These are phyloP conservation scores for Spodoptera litura DNA, from an alignment of 1,140 invertebrate species.

Conservation along the genomic window DNA sequence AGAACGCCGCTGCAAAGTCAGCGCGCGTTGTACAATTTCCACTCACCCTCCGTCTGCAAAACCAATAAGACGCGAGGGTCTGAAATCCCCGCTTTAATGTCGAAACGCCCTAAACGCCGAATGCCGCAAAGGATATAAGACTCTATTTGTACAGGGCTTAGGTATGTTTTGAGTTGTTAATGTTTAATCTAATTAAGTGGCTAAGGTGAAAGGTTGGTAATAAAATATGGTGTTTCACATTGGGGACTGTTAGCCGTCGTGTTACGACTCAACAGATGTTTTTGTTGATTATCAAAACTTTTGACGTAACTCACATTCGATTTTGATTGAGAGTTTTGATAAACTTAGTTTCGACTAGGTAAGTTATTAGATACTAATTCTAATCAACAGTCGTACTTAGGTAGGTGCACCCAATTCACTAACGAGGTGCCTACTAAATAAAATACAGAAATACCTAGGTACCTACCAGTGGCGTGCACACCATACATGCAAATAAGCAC, in stretches of 20 bases:
- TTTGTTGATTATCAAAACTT: slow-evolving; percentile 42
- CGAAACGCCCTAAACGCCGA: slow-evolving; percentile 68
- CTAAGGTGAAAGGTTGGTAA: slow-evolving; percentile 45
- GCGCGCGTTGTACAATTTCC: slow-evolving; percentile 56
- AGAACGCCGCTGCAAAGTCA: slow-evolving; percentile 73
- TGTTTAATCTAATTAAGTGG: slow-evolving; percentile 48
- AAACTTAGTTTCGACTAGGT: too few species aligned
- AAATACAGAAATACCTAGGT: too few species aligned
- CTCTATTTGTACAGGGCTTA: slow-evolving; percentile 25
- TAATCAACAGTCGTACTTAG: too few species aligned
- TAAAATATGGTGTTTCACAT: slow-evolving; percentile 65
- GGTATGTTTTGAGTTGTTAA: slow-evolving; percentile 23
- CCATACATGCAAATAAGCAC: too few species aligned
- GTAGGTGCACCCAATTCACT: too few species aligned
- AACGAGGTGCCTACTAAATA: too few species aligned
- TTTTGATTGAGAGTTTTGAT: too few species aligned
- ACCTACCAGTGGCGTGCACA: too few species aligned
- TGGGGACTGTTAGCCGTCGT: slow-evolving; percentile 49
- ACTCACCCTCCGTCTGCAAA: slow-evolving; percentile 78
- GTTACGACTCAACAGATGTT: slow-evolving; percentile 46
- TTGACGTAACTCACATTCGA: not conserved
- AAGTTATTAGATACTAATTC: too few species aligned
- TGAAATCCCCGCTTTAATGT: slow-evolving; percentile 53
- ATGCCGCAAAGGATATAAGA: slow-evolving; percentile 29
- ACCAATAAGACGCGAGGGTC: slow-evolving; percentile 83